These are phyloP conservation scores for Polypedilum vanderplanki DNA, from an alignment of 1,140 invertebrate genomes.

Conservation along the genomic window DNA sequence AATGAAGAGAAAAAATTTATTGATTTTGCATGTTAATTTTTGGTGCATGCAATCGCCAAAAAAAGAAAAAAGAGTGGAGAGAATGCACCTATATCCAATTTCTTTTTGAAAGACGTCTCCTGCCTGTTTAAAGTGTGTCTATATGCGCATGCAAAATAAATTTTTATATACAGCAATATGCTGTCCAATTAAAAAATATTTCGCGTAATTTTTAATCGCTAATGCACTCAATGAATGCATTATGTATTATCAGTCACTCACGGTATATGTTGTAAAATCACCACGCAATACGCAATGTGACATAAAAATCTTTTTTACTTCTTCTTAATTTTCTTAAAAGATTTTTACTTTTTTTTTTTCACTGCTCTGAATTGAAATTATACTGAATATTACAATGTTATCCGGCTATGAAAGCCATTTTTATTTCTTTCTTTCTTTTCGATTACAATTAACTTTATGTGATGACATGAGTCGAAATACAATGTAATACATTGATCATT, in stretches of 20 bases:
- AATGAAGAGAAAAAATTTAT: slow-evolving; percentile 21
- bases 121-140: background rate
- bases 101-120: slow-evolving; percentile 12
- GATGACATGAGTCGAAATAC: too few species aligned
- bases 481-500: too few species aligned
- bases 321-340: too few species aligned
- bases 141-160: background rate
- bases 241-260: slow-evolving; percentile 18
- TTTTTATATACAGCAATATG: background rate
- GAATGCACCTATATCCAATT: background rate
- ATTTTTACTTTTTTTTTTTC: too few species aligned
- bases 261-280: slow-evolving; percentile 11
- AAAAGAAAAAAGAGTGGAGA: background rate
- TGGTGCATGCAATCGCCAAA: slow-evolving; percentile 22
- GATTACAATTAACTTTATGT: too few species aligned
- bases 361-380: too few species aligned
- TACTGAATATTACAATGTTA: too few species aligned
- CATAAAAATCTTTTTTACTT: background rate
- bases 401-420: too few species aligned
- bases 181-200: slow-evolving; percentile 19
- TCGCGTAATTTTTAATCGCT: slow-evolving; percentile 17
- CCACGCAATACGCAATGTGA: slow-evolving; percentile 16
- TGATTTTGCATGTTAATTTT: slow-evolving; percentile 27
- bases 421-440: too few species aligned
- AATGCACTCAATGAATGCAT: slow-evolving; percentile 12